Conservation (phyloP, 1,140 invertebrate genomes). For the Polypedilum vanderplanki region DNA sequence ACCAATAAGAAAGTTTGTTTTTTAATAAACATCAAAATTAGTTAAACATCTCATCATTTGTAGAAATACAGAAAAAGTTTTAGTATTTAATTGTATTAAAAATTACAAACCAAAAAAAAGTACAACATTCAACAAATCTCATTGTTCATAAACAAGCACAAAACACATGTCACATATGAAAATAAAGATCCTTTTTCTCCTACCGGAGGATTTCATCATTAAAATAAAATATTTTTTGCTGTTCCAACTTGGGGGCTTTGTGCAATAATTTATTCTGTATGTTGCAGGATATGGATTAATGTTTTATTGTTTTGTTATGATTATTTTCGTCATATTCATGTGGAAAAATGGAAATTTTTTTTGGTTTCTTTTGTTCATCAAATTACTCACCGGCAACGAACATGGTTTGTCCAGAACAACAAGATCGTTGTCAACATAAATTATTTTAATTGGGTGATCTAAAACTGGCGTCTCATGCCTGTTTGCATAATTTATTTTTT, state of each 20-base stretch:
- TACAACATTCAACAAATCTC: slow-evolving; percentile 9
- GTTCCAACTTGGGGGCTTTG: no score
- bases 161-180: not conserved
- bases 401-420: slow-evolving; percentile 85
- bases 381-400: slow-evolving; percentile 73
- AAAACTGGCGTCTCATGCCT: slow-evolving; percentile 71
- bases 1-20: no score
- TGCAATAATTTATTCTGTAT: no score
- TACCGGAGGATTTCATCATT: not conserved
- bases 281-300: no score
- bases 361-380: not conserved
- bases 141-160: slow-evolving; percentile 5
- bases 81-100: not conserved
- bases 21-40: no score
- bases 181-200: not conserved
- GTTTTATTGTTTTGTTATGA: no score
- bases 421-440: slow-evolving; percentile 72
- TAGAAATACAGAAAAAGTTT: no score
- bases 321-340: no score
- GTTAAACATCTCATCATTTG: no score
- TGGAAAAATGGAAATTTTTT: not conserved
- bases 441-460: slow-evolving; percentile 66
- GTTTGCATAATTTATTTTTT: slow-evolving; percentile 33
- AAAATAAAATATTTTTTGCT: no score
- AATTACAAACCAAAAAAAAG: not conserved